Evolutionary conservation across 2,888 invertebrate species (phyloP).

Genomic region (Netelia fuscicornis): DNA sequence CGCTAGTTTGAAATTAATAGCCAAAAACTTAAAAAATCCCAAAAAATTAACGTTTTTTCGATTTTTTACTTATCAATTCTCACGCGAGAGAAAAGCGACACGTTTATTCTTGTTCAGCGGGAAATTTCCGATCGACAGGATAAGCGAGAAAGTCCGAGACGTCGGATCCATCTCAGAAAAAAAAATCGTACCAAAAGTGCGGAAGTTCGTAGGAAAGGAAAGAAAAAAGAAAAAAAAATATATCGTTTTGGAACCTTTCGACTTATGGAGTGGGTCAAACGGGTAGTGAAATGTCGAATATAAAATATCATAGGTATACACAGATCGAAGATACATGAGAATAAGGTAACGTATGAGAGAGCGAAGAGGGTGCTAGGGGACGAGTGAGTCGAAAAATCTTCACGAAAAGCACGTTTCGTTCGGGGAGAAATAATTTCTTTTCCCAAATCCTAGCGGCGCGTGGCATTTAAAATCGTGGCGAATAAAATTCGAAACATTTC

Average conservation of each 20-base stretch:
- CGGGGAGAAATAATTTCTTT: neutral
- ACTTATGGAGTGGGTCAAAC: neutral
- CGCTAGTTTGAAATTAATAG: no score
- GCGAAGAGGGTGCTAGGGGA: neutral
- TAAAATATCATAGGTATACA: neutral
- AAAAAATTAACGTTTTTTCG: no score
- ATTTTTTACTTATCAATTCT: no score
- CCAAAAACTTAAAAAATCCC: no score
- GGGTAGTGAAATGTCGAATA: neutral
- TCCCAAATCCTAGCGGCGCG: neutral
- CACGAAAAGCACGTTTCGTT: neutral
- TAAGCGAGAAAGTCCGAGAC: no score
- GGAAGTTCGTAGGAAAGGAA: no score
- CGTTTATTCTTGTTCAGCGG: no score
- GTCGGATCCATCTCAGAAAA: neutral
- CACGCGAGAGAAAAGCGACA: no score
- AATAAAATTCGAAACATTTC: no score
- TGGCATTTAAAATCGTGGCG: no score
- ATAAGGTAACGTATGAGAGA: neutral
- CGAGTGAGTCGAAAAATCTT: neutral
- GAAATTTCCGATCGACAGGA: no score
- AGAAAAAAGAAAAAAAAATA: neutral
- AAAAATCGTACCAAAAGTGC: neutral
- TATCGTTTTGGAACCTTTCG: slow-evolving; percentile 3
- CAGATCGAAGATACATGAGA: neutral